Conservation (phyloP, 2,113 vertebrate genomes). For the Phrynosoma platyrhinos region DNA sequence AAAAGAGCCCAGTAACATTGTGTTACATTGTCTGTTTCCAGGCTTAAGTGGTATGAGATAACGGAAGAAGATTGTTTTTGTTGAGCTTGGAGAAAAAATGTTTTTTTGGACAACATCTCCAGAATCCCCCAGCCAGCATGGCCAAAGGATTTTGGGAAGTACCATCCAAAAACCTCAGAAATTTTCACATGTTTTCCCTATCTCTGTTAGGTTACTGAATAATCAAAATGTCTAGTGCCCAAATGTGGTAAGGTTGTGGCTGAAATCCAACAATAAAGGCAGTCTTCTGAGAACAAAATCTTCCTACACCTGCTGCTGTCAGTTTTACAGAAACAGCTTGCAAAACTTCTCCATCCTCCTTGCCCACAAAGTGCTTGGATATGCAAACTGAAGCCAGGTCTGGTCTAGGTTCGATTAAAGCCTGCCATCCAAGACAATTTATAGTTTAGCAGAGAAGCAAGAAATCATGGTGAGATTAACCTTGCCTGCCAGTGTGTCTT, state of each 20-base stretch:
- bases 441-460: neutral
- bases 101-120: no score
- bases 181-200: neutral
- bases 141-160: no score
- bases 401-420: slow-evolving; percentile 13
- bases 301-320: neutral
- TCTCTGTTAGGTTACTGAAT: neutral
- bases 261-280: neutral
- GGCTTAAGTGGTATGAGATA: neutral
- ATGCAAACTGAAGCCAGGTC: slow-evolving; percentile 12
- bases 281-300: neutral
- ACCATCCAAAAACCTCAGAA: no score
- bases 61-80: neutral
- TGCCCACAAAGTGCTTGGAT: neutral
- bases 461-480: neutral
- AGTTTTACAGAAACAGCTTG: slow-evolving; percentile 23
- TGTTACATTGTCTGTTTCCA: neutral
- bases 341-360: slow-evolving; percentile 9
- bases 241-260: neutral
- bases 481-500: neutral
- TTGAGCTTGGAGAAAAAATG: neutral
- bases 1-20: neutral
- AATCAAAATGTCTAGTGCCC: neutral
- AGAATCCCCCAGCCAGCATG: no score
- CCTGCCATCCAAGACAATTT: slow-evolving; percentile 48